Evolutionary conservation across 2,797 vertebrate species (phyloP).

Genomic region (Muscicapa striata): DNA sequence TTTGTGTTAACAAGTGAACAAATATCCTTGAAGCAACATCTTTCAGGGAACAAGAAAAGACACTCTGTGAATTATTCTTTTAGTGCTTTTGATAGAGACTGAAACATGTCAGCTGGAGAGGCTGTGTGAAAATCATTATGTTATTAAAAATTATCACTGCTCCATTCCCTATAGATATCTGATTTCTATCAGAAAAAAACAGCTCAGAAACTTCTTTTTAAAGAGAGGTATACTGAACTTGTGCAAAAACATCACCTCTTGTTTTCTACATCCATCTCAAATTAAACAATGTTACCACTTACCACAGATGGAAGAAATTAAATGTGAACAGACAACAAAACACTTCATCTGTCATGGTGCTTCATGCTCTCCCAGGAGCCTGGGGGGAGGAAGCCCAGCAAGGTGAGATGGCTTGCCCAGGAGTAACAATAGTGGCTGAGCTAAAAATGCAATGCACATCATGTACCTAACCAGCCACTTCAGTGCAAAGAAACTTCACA

Average conservation of each 20-base stretch:
- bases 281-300: not conserved
- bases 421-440: not conserved
- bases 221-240: accelerated
- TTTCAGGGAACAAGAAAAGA: not conserved
- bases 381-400: not conserved
- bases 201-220: not conserved
- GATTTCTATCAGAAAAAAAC: not conserved
- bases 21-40: not conserved
- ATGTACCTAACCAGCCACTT: not conserved
- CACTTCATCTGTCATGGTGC: not conserved
- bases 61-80: not conserved
- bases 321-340: not conserved
- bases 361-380: not conserved
- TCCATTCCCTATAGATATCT: not conserved
- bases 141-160: not conserved
- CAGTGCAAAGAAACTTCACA: not conserved
- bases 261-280: not conserved
- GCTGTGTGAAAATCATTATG: not conserved
- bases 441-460: not conserved
- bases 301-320: not conserved
- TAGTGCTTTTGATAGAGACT: not conserved
- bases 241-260: not conserved
- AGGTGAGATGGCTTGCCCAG: not conserved
- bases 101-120: not conserved
- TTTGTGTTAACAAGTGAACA: not conserved